Percentiles rank a stretch among this genome's conserved stretches.
These are phyloP conservation scores for Oxyruncus cristatus DNA, from an alignment of 2,113 vertebrate species.

Conservation along the genomic window DNA sequence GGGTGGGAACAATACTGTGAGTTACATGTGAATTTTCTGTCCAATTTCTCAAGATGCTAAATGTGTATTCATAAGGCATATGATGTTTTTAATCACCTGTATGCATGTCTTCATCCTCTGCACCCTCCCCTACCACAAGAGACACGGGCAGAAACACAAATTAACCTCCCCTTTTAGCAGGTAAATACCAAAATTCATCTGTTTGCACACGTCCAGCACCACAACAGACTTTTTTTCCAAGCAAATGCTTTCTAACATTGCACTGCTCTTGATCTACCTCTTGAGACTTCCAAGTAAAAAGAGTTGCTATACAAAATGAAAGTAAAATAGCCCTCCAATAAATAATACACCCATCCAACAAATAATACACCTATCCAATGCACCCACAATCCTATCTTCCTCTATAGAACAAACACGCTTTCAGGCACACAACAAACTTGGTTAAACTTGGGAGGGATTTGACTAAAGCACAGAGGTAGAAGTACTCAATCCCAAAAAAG, in stretches of 20 bases:
- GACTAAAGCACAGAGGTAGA: neutral
- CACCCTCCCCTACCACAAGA: neutral
- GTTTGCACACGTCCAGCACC: neutral
- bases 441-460: neutral
- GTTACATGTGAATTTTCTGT: neutral
- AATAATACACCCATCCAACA: neutral
- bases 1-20: neutral
- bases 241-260: neutral
- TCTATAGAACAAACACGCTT: neutral
- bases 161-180: neutral
- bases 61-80: neutral
- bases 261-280: neutral
- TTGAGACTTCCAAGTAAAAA: neutral
- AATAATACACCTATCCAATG: neutral
- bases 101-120: neutral
- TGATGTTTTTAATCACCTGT: neutral
- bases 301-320: conserved; percentile 3
- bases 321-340: neutral
- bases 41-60: neutral
- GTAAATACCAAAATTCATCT: neutral
- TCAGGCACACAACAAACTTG: neutral
- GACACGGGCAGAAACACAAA: neutral
- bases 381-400: neutral
- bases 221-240: neutral
- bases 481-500: neutral